These are phyloP conservation scores for Pristis pectinata DNA, from an alignment of 2,797 vertebrate genomes.

Conservation along the genomic window DNA sequence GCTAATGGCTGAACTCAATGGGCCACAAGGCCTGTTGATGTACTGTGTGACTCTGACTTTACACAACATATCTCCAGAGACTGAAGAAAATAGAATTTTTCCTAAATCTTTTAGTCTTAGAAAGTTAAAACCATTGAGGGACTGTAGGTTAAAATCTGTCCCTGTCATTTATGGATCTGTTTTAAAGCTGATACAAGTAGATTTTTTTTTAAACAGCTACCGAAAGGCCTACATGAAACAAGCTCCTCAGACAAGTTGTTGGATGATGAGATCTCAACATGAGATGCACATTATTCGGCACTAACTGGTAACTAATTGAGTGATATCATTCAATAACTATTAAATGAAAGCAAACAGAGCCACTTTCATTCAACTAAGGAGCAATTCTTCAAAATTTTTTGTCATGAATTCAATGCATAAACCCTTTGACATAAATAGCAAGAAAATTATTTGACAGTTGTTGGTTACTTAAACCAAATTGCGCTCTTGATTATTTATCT, in stretches of 20 bases:
- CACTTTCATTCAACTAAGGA: not conserved
- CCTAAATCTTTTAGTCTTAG: not conserved
- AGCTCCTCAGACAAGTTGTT: not conserved
- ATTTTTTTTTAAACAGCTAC: not conserved
- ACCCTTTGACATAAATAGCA: not conserved
- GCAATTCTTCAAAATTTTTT: conserved; percentile 20
- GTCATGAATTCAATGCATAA: not conserved
- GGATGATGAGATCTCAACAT: conserved; percentile 22
- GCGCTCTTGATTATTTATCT: not conserved
- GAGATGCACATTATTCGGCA: conserved; percentile 21
- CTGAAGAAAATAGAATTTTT: not conserved
- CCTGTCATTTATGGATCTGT: not conserved
- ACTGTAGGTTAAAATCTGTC: not conserved
- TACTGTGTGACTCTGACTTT: too few relatives aligned
- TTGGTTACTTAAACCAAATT: not conserved
- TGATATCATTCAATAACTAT: conserved; percentile 21
- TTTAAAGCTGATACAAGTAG: not conserved
- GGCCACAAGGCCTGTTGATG: too few relatives aligned
- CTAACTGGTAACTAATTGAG: conserved; percentile 24
- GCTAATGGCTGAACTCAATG: too few relatives aligned
- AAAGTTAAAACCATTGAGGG: not conserved
- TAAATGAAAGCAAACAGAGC: not conserved
- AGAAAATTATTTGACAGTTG: conserved; percentile 23
- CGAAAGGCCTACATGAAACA: not conserved
- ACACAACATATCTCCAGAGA: not conserved